phyloP scores from a whole-genome alignment of 2,113 vertebrate genomes.

The Pholis gunnellus region DNA sequence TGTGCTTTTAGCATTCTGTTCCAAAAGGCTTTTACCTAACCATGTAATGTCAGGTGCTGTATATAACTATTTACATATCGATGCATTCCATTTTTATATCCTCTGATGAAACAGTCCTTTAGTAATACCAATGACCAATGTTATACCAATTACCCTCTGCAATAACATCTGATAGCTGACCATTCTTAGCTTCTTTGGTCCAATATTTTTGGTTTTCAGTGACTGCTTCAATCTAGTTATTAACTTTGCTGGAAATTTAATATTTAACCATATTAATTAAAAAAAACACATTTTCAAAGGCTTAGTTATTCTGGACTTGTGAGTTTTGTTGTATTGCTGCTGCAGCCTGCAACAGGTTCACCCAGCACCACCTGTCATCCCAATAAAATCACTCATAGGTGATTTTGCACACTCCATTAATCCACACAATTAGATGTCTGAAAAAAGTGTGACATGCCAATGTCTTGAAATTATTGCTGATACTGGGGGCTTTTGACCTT shows the following conservation, averaged over 20 bases:
- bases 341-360: neutral
- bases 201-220: conserved; percentile 40
- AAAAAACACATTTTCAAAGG: neutral
- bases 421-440: too few relatives aligned
- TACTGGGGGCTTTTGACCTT: neutral
- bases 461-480: neutral
- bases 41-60: too few relatives aligned
- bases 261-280: neutral
- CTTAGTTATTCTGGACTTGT: neutral
- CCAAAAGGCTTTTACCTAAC: neutral
- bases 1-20: neutral
- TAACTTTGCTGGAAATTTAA: neutral
- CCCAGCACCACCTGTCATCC: neutral
- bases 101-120: neutral
- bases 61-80: too few relatives aligned
- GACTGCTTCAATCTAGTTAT: neutral
- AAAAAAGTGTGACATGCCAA: too few relatives aligned
- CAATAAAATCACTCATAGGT: neutral
- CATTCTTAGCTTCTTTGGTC: conserved; percentile 28
- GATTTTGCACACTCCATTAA: too few relatives aligned
- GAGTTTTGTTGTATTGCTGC: neutral
- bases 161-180: neutral
- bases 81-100: conserved; percentile 5
- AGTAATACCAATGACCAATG: neutral
- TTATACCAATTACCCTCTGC: neutral